Conservation (phyloP, 2,797 vertebrate genomes). For the Semaprochilodus insignis region DNA sequence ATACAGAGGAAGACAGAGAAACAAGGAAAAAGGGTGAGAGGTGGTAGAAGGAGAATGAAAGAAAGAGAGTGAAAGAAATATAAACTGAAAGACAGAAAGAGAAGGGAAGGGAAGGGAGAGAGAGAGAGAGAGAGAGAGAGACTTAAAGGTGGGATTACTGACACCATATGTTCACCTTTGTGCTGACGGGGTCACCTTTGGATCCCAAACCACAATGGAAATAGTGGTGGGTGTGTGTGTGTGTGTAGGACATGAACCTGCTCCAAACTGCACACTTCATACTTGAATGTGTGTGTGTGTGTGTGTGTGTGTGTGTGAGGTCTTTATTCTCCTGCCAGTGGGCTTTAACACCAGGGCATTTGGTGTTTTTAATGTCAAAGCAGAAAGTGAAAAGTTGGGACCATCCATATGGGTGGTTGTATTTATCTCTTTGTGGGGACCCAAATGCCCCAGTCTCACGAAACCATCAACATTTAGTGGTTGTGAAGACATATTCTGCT, state of each 20-base stretch:
- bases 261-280: neutral
- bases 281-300: neutral
- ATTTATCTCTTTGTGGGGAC: neutral
- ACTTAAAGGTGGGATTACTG: constrained; percentile 20
- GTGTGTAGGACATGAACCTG: neutral
- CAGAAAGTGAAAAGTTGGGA: neutral
- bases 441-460: neutral
- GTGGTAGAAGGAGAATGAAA: no score
- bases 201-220: constrained; percentile 4
- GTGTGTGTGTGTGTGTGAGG: neutral
- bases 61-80: neutral
- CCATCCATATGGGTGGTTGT: neutral
- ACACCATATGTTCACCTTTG: constrained; percentile 34
- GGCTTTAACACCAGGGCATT: neutral
- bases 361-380: neutral
- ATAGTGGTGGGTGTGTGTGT: neutral
- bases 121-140: neutral
- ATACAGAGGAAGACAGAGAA: no score
- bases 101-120: constrained; percentile 11
- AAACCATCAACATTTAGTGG: neutral
- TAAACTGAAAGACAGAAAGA: constrained; percentile 38
- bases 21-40: no score
- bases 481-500: neutral
- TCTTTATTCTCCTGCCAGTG: constrained; percentile 8
- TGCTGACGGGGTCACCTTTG: constrained; percentile 6